Conservation (phyloP, 2,797 vertebrate genomes). For the Tauraco hartlaubi region DNA sequence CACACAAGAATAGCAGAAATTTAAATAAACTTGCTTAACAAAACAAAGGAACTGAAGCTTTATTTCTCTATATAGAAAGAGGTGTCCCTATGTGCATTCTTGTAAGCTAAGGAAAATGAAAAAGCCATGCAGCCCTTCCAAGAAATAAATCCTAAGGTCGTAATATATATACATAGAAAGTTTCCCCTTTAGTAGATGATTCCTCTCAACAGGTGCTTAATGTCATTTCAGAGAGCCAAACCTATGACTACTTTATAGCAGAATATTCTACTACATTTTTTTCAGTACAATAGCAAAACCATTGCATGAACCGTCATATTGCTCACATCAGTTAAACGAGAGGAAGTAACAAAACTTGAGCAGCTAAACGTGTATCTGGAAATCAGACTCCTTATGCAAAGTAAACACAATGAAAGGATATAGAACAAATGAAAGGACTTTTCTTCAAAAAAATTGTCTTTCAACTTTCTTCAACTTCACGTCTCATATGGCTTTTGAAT, state of each 20-base stretch:
- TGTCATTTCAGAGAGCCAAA: constrained; percentile 31
- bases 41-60: constrained; percentile 72
- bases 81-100: constrained; percentile 59
- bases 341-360: constrained; percentile 35
- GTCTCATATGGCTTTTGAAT: constrained; percentile 67
- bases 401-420: constrained; percentile 14
- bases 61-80: constrained; percentile 74
- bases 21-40: constrained; percentile 70
- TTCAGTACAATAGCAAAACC: constrained; percentile 27
- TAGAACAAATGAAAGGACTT: constrained; percentile 11
- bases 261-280: constrained; percentile 38
- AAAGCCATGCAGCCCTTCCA: constrained; percentile 69
- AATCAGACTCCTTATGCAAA: constrained; percentile 27
- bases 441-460: constrained; percentile 40
- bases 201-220: constrained; percentile 7
- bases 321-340: constrained; percentile 33
- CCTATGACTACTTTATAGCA: constrained; percentile 24
- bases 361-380: neutral
- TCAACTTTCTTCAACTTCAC: neutral
- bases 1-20: constrained; percentile 38
- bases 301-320: constrained; percentile 12
- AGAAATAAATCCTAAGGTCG: constrained; percentile 43
- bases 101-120: constrained; percentile 74
- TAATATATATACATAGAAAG: constrained; percentile 12
- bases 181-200: constrained; percentile 12